Evolutionary conservation across 1,140 invertebrate species (phyloP), one percentile per base, ranked within the genome.

Genomic region (Ylistrum balloti): DNA sequence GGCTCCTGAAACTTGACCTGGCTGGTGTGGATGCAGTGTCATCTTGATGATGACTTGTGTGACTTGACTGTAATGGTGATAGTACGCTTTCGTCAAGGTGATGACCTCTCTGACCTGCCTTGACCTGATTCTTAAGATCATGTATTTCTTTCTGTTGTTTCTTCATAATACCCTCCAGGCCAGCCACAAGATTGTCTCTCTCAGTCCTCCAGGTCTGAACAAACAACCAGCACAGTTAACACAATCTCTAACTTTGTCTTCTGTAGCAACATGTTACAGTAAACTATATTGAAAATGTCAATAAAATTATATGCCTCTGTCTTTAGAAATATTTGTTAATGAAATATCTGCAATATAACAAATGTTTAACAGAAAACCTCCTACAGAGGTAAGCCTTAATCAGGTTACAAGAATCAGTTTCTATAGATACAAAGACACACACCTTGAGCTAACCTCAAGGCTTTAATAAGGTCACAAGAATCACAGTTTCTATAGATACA

Each of bases 191-290:
- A n/a, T 91, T 90, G 33, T 91, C 91, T n/a, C 88, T 88, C 41
- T 91, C 91, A 41, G 85, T 33, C 86, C 90, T 91, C 91, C 91
- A 91, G 9, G 89, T 90, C 91, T 91, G 34, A 22, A 88, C 33
- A 74, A 88, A 32, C 56, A 32, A 90, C 33, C 5, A 10, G 11
- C 3, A 33, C 2, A 34, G n/a, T n/a, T n/a, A n/a, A n/a, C n/a
- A n/a, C n/a, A n/a, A n/a, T n/a, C n/a, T n/a, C n/a, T n/a, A n/a
- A n/a, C n/a, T n/a, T n/a, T n/a, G n/a, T n/a, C n/a, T n/a, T n/a
- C n/a, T n/a, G n/a, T n/a, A n/a, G n/a, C n/a, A n/a, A n/a, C n/a
- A n/a, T n/a, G n/a, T n/a, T n/a, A n/a, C n/a, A n/a, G n/a, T n/a
- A n/a, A n/a, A n/a, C n/a, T n/a, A n/a, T n/a, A n/a, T n/a, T n/a